Evolutionary conservation across 64 coral and sea anemone genomes (phyloP).

Genomic region (Stichodactyla helianthus): DNA sequence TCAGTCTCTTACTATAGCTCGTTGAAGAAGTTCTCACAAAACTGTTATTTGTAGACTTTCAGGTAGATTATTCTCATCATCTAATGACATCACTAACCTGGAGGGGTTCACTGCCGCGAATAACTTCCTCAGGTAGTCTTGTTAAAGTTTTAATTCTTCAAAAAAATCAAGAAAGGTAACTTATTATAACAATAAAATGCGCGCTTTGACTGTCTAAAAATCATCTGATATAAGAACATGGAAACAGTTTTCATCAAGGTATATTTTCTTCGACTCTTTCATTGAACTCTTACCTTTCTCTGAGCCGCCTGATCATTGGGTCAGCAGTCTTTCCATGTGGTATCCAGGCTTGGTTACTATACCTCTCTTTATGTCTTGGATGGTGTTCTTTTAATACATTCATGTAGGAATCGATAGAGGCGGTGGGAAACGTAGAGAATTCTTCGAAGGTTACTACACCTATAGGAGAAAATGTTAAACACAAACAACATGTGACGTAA

Average conservation of each 20-base stretch:
- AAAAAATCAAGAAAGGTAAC: not conserved
- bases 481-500: not conserved
- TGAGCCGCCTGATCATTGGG: constrained; percentile 41
- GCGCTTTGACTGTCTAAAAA: too few species aligned
- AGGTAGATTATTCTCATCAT: too few species aligned
- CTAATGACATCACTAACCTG: constrained; percentile 29
- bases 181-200: too few species aligned
- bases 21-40: too few species aligned
- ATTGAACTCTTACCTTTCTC: constrained; percentile 42
- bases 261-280: too few species aligned
- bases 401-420: constrained; percentile 73
- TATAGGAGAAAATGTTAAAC: not conserved
- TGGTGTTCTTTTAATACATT: constrained; percentile 70
- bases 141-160: constrained; percentile 57
- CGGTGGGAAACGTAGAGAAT: constrained; percentile 61
- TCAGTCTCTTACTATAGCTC: too few species aligned
- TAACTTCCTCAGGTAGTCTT: constrained; percentile 57
- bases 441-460: constrained; percentile 50
- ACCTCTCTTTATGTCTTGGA: constrained; percentile 70
- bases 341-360: constrained; percentile 91
- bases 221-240: too few species aligned
- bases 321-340: constrained; percentile 52
- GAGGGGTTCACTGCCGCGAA: constrained; percentile 79
- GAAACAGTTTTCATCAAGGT: not conserved
- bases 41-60: too few species aligned